phyloP scores from a whole-genome alignment of 2,113 vertebrate species.

The Dryoscopus gambensis region DNA sequence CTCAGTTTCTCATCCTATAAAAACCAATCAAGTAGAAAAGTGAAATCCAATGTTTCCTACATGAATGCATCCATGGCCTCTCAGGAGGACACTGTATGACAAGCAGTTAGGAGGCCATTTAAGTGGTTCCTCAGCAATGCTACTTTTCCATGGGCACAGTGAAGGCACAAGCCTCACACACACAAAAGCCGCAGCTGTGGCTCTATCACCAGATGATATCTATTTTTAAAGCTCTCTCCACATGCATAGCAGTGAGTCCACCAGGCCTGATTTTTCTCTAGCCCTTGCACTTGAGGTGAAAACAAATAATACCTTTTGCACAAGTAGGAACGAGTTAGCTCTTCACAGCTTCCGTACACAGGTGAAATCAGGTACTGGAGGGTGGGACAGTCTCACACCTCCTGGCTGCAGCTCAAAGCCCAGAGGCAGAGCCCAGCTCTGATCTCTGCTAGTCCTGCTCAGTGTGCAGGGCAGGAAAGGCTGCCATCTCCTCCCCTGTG shows the following conservation, averaged over 20 bases:
- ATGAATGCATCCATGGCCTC: neutral
- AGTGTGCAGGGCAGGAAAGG: no score
- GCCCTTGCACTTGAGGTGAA: neutral
- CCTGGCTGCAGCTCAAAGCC: neutral
- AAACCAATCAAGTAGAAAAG: neutral
- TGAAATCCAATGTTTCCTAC: neutral
- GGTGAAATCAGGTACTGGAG: neutral
- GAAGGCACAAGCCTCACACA: neutral
- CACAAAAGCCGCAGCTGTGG: neutral
- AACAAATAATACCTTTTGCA: neutral
- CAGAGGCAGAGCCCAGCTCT: neutral
- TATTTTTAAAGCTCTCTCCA: neutral
- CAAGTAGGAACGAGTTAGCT: neutral
- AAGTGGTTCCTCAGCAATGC: neutral
- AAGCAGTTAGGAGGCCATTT: neutral
- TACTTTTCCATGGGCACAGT: neutral
- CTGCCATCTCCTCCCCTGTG: neutral
- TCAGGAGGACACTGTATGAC: neutral
- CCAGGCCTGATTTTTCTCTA: neutral
- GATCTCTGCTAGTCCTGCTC: neutral
- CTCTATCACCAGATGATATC: neutral
- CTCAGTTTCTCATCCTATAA: neutral
- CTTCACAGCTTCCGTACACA: neutral
- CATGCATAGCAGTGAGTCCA: fast-evolving
- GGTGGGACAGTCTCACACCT: neutral